Evolutionary conservation across 2,113 vertebrate species (phyloP).

Genomic region (Tor tambroides): DNA sequence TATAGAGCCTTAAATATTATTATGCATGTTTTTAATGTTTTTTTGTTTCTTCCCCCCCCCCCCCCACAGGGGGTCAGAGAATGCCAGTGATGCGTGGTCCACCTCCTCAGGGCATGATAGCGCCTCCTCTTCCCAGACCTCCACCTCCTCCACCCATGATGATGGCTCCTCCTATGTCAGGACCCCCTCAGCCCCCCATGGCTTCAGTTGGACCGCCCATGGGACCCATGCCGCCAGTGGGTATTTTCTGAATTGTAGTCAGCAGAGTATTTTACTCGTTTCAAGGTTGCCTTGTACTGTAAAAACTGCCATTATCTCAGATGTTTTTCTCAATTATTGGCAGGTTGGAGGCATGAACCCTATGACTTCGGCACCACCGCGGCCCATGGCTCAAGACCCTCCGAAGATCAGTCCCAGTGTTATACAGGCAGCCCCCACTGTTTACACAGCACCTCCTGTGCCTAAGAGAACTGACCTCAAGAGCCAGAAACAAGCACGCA

Average conservation of each 20-base stretch:
- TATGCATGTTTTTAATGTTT: not conserved
- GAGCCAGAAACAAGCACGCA: slow-evolving; percentile 75
- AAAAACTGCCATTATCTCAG: not conserved
- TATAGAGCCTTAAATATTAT: not conserved
- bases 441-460: slow-evolving; percentile 78
- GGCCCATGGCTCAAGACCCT: slow-evolving; percentile 63
- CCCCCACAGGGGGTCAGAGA: slow-evolving; percentile 73
- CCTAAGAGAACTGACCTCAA: slow-evolving; percentile 71
- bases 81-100: slow-evolving; percentile 77
- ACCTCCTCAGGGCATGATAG: slow-evolving; percentile 77
- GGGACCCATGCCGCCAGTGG: slow-evolving; percentile 72
- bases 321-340: not conserved
- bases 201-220: slow-evolving; percentile 72
- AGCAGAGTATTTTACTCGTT: not conserved
- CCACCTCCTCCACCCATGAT: slow-evolving; percentile 87
- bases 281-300: not conserved
- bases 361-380: slow-evolving; percentile 63
- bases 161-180: slow-evolving; percentile 81
- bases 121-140: slow-evolving; percentile 83
- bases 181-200: slow-evolving; percentile 74
- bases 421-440: slow-evolving; percentile 83
- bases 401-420: slow-evolving; percentile 76
- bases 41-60: slow-evolving; percentile 52
- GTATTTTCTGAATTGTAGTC: slow-evolving; percentile 23
- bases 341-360: slow-evolving; percentile 74